Evolutionary conservation across 2,797 vertebrate species (phyloP).

Genomic region (Helarctos malayanus): DNA sequence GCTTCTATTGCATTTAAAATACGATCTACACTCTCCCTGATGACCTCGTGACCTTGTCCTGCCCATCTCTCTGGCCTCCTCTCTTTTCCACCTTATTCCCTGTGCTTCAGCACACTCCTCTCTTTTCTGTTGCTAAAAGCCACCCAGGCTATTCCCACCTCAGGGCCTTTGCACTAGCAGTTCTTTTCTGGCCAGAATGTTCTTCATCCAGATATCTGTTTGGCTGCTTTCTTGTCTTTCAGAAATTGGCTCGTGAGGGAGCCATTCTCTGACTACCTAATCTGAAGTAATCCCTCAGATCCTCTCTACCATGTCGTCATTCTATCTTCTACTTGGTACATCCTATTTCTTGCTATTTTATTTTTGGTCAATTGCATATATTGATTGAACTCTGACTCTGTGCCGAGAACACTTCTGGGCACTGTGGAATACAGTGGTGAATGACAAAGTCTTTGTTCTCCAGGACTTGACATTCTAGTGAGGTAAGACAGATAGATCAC

Average conservation of each 20-base stretch:
- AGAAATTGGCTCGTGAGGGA: neutral
- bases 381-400: neutral
- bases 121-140: neutral
- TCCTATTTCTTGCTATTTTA: neutral
- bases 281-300: neutral
- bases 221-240: neutral
- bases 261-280: neutral
- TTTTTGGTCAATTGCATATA: slow-evolving; percentile 22
- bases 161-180: neutral
- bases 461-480: neutral
- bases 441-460: slow-evolving; percentile 26
- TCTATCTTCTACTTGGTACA: neutral
- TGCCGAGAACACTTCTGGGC: neutral
- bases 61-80: neutral
- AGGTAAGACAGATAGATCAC: neutral
- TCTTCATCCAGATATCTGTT: neutral
- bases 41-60: neutral
- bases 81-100: neutral
- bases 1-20: neutral
- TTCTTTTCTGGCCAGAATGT: neutral
- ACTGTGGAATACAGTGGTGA: neutral
- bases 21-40: neutral
- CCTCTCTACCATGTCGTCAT: neutral
- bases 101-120: neutral
- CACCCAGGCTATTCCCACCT: neutral